Base-by-base conservation (phyloP, 92 coral and sea anemone species). In the Muricea muricata region DNA sequence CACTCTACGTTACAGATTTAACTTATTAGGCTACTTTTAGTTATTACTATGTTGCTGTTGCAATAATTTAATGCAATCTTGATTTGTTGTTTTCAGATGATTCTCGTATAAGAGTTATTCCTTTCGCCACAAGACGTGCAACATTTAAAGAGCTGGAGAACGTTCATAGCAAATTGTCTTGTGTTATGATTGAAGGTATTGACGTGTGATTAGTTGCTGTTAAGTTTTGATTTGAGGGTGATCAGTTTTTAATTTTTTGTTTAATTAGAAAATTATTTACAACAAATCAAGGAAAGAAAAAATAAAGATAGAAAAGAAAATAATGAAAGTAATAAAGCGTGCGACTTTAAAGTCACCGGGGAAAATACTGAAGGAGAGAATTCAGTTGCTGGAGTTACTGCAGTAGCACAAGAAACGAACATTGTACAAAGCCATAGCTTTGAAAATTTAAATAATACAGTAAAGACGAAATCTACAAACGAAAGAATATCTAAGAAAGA, bases 111-210 rank as follows among this genome's bases (percentile, higher is more conserved):
- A 89, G 99, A 50, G 91, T 93, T 0, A 96, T 96, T 37, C 99
- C 99, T n/a, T 96, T 96, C 69, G 87, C 90, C 23, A 94, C 98
- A 15, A 85, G 98, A 65, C 92, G 99, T 40, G 98, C 99, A 61
- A 96, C 99, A 3, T 96, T 93, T 82, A 96, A 96, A 35, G 99
- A 96, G 72, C 91, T 96, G n/a, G 80, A 92, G 21, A 88, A 93
- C 30, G 99, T 94, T 46, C 98, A 96, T 47, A 82, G 71, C 20
- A 86, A 92, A 48, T 74, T 96, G 28, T 87, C 97, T 30, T 85
- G 84, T 23, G 91, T 96, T 5, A 88, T 88, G 33, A 78, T 94
- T 31, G 75, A 93, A 33, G 99, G 99, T 96, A 25, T 6, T n/a
- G n/a, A n/a, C n/a, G n/a, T n/a, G n/a, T n/a, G n/a, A 54, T 54